Percentiles rank a stretch among this genome's conserved stretches.
Conservation (phyloP, 2,797 vertebrate genomes). For the Podargus strigoides region DNA sequence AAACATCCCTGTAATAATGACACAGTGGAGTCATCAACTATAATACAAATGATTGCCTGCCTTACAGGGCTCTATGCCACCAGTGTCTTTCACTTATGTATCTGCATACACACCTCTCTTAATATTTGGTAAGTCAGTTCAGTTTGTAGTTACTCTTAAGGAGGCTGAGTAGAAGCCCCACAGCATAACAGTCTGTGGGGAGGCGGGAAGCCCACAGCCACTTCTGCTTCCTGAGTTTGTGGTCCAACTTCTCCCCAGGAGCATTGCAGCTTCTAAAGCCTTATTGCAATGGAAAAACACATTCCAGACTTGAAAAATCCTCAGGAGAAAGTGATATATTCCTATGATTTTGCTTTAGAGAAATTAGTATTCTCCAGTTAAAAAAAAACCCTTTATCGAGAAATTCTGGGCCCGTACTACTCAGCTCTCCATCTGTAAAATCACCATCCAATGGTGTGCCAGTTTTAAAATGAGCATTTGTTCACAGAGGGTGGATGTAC, state of each 20-base stretch:
- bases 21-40: not conserved
- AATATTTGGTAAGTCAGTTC: not conserved
- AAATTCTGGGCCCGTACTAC: not conserved
- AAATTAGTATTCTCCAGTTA: not conserved
- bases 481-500: rapidly evolving
- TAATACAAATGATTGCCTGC: not conserved
- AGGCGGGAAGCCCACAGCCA: not conserved
- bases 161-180: not conserved
- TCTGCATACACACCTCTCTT: not conserved
- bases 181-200: not conserved
- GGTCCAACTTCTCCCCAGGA: not conserved
- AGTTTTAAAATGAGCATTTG: conserved; percentile 4
- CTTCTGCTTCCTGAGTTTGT: not conserved
- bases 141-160: not conserved
- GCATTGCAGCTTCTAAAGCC: not conserved
- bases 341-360: not conserved
- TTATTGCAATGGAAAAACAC: not conserved
- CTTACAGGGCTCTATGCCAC: not conserved
- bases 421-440: not conserved
- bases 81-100: rapidly evolving
- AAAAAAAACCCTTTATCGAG: not conserved
- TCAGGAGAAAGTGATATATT: not conserved
- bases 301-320: not conserved
- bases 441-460: not conserved
- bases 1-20: not conserved